phyloP scores from a whole-genome alignment of 1,140 invertebrate species.

The Neodiprion lecontei region DNA sequence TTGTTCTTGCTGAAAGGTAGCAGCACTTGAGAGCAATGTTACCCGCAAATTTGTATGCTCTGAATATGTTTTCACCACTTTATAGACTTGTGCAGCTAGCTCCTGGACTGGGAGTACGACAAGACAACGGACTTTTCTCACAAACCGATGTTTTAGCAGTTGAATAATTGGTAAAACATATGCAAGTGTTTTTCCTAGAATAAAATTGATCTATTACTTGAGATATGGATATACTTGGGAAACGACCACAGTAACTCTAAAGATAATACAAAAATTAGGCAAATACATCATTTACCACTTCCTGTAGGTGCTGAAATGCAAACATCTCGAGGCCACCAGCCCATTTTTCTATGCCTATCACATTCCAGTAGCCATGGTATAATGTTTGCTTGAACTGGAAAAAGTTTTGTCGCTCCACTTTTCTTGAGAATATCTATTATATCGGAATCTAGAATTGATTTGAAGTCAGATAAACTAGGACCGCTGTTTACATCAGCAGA shows the following conservation, averaged over 20 bases:
- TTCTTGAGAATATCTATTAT: conserved; percentile 71
- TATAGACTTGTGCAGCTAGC: conserved; percentile 87
- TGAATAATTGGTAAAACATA: conserved; percentile 94
- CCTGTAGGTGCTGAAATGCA: conserved; percentile 98
- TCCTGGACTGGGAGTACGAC: conserved; percentile 92
- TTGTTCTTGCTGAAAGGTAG: conserved; percentile 79
- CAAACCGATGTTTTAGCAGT: conserved; percentile 54
- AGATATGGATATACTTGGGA: conserved; percentile 11
- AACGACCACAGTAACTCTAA: neutral
- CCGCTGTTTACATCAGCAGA: conserved; percentile 73
- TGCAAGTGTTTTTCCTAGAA: conserved; percentile 83
- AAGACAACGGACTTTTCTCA: conserved; percentile 78
- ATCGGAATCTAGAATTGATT: conserved; percentile 67
- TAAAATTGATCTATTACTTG: conserved; percentile 10
- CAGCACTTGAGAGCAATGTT: conserved; percentile 75
- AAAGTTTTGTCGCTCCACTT: conserved; percentile 82
- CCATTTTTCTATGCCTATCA: conserved; percentile 63
- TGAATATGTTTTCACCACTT: conserved; percentile 81
- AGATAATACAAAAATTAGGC: neutral
- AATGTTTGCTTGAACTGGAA: conserved; percentile 86
- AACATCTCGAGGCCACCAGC: conserved; percentile 82
- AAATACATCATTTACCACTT: conserved; percentile 69
- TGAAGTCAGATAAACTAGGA: conserved; percentile 65
- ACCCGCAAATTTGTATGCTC: conserved; percentile 76
- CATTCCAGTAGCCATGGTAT: conserved; percentile 81